Evolutionary conservation across 2,113 vertebrate genomes (phyloP).

Genomic region (Scopus umbretta): DNA sequence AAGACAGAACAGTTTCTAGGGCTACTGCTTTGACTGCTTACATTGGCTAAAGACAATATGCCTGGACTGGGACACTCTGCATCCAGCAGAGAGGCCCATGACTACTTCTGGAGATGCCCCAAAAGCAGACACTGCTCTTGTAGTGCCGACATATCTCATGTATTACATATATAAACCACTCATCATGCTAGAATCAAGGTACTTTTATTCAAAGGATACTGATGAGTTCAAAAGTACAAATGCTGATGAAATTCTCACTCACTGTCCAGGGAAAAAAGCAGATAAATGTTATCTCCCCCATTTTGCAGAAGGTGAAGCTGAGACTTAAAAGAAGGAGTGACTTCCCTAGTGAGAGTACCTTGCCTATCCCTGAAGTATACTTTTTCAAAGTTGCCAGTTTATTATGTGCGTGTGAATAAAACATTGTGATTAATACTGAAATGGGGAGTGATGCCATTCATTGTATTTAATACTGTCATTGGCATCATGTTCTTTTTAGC

Average conservation of each 20-base stretch:
- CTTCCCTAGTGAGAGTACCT: background rate
- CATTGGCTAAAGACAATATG: fast-evolving
- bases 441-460: background rate
- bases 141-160: background rate
- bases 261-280: background rate
- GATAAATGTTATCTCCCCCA: background rate
- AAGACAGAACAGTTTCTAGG: background rate
- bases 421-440: background rate
- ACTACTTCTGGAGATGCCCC: too few relatives aligned
- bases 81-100: background rate
- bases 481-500: background rate
- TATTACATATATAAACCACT: background rate
- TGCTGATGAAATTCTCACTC: background rate
- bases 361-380: background rate
- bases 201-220: background rate
- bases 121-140: fast-evolving
- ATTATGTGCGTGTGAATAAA: background rate
- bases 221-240: background rate
- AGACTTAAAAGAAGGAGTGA: background rate
- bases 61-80: background rate
- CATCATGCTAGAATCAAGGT: background rate
- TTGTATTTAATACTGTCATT: background rate
- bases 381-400: background rate
- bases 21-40: background rate
- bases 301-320: background rate